These are phyloP conservation scores for Epirrhoe tristata DNA, from an alignment of 2,888 invertebrate species.

Conservation along the genomic window DNA sequence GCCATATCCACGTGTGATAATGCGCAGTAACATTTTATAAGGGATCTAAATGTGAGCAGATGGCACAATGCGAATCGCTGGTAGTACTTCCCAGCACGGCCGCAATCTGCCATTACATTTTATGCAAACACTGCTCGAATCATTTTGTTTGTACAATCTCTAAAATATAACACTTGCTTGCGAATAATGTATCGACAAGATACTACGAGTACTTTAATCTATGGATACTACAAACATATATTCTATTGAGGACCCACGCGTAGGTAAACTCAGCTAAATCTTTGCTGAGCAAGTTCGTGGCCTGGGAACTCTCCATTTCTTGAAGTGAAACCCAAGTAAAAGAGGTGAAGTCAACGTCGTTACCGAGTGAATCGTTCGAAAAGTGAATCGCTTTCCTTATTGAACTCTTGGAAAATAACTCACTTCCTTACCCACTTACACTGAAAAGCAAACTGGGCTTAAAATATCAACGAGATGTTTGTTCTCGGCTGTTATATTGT, in stretches of 20 bases:
- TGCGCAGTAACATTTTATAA: constrained; percentile 84
- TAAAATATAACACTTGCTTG: constrained; percentile 52
- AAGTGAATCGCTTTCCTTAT: constrained; percentile 39
- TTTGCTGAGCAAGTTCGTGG: neutral
- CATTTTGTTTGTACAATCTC: constrained; percentile 70
- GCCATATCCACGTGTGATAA: constrained; percentile 81
- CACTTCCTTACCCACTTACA: constrained; percentile 33
- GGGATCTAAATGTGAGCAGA: constrained; percentile 83
- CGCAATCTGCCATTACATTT: constrained; percentile 82
- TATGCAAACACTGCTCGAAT: constrained; percentile 78
- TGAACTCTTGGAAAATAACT: constrained; percentile 40
- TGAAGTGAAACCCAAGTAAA: constrained; percentile 31
- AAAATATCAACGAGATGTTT: constrained; percentile 36
- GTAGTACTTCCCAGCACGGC: constrained; percentile 72
- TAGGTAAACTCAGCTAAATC: neutral
- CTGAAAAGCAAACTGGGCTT: constrained; percentile 33
- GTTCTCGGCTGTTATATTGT: constrained; percentile 36
- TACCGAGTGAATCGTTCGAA: constrained; percentile 34
- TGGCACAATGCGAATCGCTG: constrained; percentile 79
- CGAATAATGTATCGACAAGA: constrained; percentile 4
- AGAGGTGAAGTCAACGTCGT: constrained; percentile 31
- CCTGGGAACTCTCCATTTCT: neutral
- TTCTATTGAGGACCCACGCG: neutral
- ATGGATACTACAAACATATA: neutral
- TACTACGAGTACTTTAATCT: too few relatives aligned